phyloP scores from a whole-genome alignment of 64 coral and sea anemone species.

The Pocillopora verrucosa region DNA sequence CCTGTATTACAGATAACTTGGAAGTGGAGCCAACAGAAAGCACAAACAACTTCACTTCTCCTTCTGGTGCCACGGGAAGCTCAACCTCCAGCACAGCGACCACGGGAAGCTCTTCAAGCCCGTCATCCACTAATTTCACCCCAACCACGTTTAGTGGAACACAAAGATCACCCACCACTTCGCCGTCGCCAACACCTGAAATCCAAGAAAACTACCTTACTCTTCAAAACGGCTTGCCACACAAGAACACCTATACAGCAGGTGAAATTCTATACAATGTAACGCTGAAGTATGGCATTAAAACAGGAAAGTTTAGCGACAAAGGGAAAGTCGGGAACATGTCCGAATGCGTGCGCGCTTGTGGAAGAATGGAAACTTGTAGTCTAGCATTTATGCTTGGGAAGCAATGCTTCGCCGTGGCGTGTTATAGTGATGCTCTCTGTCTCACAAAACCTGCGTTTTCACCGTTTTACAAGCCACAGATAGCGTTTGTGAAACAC shows the following conservation, averaged over 20 bases:
- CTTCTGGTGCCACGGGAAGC: background rate
- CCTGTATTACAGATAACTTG: slow-evolving; percentile 25
- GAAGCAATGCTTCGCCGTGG: slow-evolving; percentile 80
- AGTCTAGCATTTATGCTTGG: slow-evolving; percentile 93
- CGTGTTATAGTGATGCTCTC: slow-evolving; percentile 56
- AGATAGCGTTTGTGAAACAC: slow-evolving; percentile 83
- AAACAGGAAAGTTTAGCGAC: slow-evolving; percentile 77
- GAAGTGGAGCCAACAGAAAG: slow-evolving; percentile 14
- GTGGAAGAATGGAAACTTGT: slow-evolving; percentile 64
- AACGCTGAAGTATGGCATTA: slow-evolving; percentile 76
- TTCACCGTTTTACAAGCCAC: slow-evolving; percentile 78
- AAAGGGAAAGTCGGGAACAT: slow-evolving; percentile 63
- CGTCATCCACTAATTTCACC: background rate
- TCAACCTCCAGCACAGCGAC: slow-evolving; percentile 34
- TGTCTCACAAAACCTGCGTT: slow-evolving; percentile 86
- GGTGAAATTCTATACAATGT: slow-evolving; percentile 70
- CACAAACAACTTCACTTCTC: background rate
- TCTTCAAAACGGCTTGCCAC: slow-evolving; percentile 66
- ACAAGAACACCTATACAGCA: slow-evolving; percentile 59
- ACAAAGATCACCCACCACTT: slow-evolving; percentile 1
- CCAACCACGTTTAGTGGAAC: background rate
- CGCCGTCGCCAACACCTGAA: background rate
- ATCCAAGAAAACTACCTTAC: slow-evolving; percentile 77
- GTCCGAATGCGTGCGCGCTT: slow-evolving; percentile 58
- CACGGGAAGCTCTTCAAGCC: slow-evolving; percentile 25